Evolutionary conservation across 2,888 invertebrate genomes (phyloP), one percentile per base, ranked within the genome.

Genomic region (Camponotus fellah): DNA sequence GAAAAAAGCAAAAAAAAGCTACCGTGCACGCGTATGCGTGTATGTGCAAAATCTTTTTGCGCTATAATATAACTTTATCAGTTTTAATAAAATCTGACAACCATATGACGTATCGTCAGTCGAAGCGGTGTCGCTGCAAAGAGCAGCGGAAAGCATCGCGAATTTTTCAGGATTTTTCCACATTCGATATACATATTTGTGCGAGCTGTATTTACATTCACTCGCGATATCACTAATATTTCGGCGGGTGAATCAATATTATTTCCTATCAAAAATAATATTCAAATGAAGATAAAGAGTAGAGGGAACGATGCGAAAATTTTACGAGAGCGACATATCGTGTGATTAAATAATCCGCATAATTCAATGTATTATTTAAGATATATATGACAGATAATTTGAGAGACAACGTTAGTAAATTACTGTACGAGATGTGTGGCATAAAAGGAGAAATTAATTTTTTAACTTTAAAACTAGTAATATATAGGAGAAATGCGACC

Each of bases 1-100:
- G 40, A 76, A 49, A 43, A 32, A 64, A 56, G 40, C 58, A 72
- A 40, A 43, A 43, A 21, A 58, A n/a, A 17, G n/a, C 32, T 49
- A 60, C 40, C 17, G 17, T 17, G n/a, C 12, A 17, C n/a, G 26
- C 12, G 8, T 37, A 37, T n/a, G 49, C n/a, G n/a, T n/a, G 49
- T 53, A 46, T 60, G 46, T 34, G 26, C 46, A 34, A n/a, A 53
- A 71, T 69, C 46, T 69, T 69, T 21, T 53, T n/a, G n/a, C 49
- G n/a, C 10, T 46, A 26, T 62, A 60, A 62, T 46, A 60, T 71
- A 46, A 71, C 46, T 71, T 26, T 69, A 71, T 8, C 26, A 43
- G n/a, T 53, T 68, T 77, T 77, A 32, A n/a, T 56, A 37, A 68
- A 77, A 58, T 8, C 17, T 26, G 17, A 9, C 34, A 62, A 74